Base-by-base conservation (phyloP, 2,888 invertebrate genomes). In the Pantelozetes paolii region DNA sequence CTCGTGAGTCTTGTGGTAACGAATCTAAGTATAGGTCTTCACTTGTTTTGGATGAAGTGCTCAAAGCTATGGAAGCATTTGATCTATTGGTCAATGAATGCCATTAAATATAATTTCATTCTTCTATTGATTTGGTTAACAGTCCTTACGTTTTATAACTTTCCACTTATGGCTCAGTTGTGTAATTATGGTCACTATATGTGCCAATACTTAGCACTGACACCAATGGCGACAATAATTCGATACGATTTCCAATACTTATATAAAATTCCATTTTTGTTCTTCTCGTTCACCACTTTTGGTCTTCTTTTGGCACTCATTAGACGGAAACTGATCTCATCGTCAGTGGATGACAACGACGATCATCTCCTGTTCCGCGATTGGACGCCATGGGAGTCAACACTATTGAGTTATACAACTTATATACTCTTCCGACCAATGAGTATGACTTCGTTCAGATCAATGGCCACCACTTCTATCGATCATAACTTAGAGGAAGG, bases 41-140 rank as follows among this genome's bases (percentile, higher is more conserved):
- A 84, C 76, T 78, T 84, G 26, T 81, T 83, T 76, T 80, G 84
- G 75, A 77, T 81, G n/a, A 79, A 80, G 28, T 82, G 82, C 45
- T 78, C 81, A 30, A 80, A 80, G 81, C 42, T 82, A 3, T 81
- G 82, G 79, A 81, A 81, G 74, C 80, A 82, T 75, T 69, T 80
- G 2, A 78, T 80, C 0, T 77, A 78, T 20, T 81, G 79, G 71
- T 76, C 83, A 18, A 82, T 83, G 80, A 81, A 81, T 74, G 76
- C 83, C 48, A 81, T 83, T 69, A 83, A 83, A 71, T 84, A 83
- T 79, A 85, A 85, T 78, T 80, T 82, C 54, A 78, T 82, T 48
- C 78, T 84, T 26, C 82, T 82, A 75, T 74, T 84, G 28, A 59
- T 81, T 2, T 85, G 85, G 84, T 79, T 85, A 64, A 79, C 82